Evolutionary conservation across 2,113 vertebrate genomes (phyloP).

Genomic region (Prinia subflava): DNA sequence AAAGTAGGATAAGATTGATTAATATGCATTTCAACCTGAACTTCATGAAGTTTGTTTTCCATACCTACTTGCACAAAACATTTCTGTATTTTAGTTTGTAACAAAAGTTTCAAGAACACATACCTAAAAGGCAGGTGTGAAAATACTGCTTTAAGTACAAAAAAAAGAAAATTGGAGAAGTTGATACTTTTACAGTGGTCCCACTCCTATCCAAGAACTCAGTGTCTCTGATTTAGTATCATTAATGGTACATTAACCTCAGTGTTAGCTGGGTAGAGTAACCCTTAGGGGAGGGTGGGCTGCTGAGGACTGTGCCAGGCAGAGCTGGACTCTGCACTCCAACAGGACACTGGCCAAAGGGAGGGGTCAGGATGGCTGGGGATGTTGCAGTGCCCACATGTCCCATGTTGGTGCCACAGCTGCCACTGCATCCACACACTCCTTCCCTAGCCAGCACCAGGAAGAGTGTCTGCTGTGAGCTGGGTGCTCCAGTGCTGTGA

Average conservation of each 20-base stretch:
- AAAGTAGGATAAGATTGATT: neutral
- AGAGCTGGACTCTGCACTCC: neutral
- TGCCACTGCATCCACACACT: neutral
- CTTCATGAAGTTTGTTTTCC: neutral
- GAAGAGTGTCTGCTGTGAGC: fast-evolving
- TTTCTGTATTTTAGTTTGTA: neutral
- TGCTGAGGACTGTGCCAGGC: neutral
- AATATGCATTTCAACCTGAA: neutral
- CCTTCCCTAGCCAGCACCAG: fast-evolving
- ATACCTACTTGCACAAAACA: neutral
- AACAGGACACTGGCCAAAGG: neutral
- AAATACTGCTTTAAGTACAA: neutral
- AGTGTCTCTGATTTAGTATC: neutral
- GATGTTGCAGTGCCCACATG: neutral
- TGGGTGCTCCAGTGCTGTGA: neutral
- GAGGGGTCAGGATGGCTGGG: neutral
- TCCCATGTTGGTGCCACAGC: neutral
- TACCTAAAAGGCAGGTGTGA: neutral
- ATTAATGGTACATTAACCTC: neutral
- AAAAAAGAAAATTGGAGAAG: neutral
- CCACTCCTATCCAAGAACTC: neutral
- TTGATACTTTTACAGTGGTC: neutral
- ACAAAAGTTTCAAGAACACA: neutral
- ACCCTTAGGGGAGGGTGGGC: neutral
- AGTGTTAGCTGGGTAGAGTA: neutral